Evolutionary conservation across 2,797 vertebrate species (phyloP).

Genomic region (Hemibagrus guttatus): DNA sequence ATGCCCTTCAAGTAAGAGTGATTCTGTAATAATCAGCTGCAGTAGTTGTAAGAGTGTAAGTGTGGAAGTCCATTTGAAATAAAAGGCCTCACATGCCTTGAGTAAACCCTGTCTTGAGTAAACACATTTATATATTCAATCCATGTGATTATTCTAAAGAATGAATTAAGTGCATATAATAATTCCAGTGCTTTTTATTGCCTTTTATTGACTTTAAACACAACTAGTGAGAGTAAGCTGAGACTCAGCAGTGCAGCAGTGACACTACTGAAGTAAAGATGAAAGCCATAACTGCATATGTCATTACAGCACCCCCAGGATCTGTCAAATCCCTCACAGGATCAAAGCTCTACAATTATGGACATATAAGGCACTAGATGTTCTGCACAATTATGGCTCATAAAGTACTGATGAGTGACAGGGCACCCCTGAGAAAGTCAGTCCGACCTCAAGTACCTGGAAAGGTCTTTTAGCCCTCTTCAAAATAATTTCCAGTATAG

Average conservation of each 20-base stretch:
- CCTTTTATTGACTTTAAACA: not conserved
- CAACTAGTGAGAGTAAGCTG: slow-evolving; percentile 3
- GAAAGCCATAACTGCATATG: slow-evolving; percentile 26
- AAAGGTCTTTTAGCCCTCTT: slow-evolving; percentile 7
- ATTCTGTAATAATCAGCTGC: slow-evolving; percentile 26
- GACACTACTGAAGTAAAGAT: slow-evolving; percentile 30
- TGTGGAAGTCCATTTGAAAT: not conserved
- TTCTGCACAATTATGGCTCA: slow-evolving; percentile 23
- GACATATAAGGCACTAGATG: slow-evolving; percentile 7
- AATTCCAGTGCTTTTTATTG: not conserved
- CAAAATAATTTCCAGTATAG: not conserved
- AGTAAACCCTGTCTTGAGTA: not conserved
- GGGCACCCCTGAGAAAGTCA: slow-evolving; percentile 10
- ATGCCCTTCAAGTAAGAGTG: slow-evolving; percentile 22
- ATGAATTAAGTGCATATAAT: not conserved
- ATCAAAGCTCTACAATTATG: slow-evolving; percentile 32
- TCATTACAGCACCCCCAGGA: slow-evolving; percentile 22
- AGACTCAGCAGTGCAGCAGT: not conserved
- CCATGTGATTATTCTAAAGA: not conserved
- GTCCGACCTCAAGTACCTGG: not conserved
- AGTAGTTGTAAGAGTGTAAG: not conserved
- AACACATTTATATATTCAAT: not conserved
- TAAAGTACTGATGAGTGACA: slow-evolving; percentile 36
- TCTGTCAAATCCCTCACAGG: slow-evolving; percentile 29
- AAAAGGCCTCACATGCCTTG: not conserved